Percentiles rank a stretch among this genome's conserved stretches.
phyloP scores from a whole-genome alignment of 1,140 invertebrate species.

The Neoseiulus cucumeris region DNA sequence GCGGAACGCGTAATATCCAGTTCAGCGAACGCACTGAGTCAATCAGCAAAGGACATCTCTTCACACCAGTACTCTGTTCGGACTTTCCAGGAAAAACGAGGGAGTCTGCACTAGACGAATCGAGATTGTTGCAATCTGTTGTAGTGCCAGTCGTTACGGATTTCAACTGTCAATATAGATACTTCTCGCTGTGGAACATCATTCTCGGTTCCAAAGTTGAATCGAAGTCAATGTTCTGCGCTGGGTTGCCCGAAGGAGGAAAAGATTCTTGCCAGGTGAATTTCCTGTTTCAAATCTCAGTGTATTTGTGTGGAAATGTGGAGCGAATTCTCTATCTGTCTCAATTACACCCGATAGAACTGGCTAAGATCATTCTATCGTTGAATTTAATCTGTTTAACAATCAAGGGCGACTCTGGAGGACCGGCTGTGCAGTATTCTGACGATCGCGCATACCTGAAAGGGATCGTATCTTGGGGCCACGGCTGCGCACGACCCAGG shows the following conservation, averaged over 20 bases:
- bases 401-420: conserved; percentile 19
- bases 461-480: conserved; percentile 22
- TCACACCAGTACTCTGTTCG: neutral
- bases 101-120: neutral
- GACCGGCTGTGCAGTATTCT: conserved; percentile 17
- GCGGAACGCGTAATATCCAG: neutral
- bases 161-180: conserved; percentile 3
- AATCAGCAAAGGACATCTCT: neutral
- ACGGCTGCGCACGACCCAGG: conserved; percentile 38
- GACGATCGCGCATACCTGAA: conserved; percentile 14
- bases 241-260: neutral
- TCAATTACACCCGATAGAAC: too few species aligned
- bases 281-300: too few species aligned
- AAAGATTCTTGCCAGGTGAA: neutral
- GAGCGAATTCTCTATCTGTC: too few species aligned
- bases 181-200: conserved; percentile 2
- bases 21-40: neutral
- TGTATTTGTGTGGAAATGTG: too few species aligned
- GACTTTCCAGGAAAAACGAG: neutral
- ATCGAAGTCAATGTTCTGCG: neutral
- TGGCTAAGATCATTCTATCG: too few species aligned
- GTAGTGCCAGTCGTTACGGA: neutral
- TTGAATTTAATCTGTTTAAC: too few species aligned
- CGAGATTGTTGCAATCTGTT: neutral
- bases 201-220: neutral